Evolutionary conservation across 2,113 vertebrate genomes (phyloP).

Genomic region (Gasterosteus aculeatus): DNA sequence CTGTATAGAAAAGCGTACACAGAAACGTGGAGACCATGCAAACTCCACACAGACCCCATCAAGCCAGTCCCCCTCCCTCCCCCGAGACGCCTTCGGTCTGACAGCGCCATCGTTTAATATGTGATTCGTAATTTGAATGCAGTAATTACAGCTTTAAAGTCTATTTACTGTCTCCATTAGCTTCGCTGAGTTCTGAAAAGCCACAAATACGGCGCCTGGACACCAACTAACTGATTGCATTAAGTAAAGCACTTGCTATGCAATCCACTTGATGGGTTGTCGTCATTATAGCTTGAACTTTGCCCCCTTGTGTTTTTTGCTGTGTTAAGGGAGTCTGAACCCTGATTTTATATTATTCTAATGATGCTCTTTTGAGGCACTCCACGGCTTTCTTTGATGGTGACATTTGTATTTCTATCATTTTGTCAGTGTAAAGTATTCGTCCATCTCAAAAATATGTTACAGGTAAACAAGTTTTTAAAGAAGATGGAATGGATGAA

Average conservation of each 20-base stretch:
- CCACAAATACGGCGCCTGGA: slow-evolving; percentile 5
- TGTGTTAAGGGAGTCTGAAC: slow-evolving; percentile 1
- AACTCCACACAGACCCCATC: background rate
- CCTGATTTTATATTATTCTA: slow-evolving; percentile 4
- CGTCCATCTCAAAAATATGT: background rate
- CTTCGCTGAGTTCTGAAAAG: slow-evolving; percentile 16
- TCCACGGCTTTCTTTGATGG: background rate
- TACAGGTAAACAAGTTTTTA: background rate
- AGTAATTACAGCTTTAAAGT: slow-evolving; percentile 42
- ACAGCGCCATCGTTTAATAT: slow-evolving; percentile 16
- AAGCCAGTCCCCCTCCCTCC: background rate
- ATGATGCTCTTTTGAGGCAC: slow-evolving; percentile 17
- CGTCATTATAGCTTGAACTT: slow-evolving; percentile 25
- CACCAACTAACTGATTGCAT: slow-evolving; percentile 45
- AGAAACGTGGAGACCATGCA: background rate
- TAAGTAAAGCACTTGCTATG: slow-evolving; percentile 28
- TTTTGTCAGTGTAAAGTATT: background rate
- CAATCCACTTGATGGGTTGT: slow-evolving; percentile 30
- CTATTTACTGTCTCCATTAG: slow-evolving; percentile 46
- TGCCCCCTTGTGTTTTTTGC: slow-evolving; percentile 17
- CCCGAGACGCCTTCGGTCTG: background rate
- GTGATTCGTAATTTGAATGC: slow-evolving; percentile 30
- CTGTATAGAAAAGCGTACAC: background rate
- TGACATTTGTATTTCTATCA: background rate
- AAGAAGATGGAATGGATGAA: background rate